A percentile compares a stretch with the other conserved stretches of the same genome.
Conservation (phyloP, 2,113 vertebrate species). For the Gasterosteus nipponicus region DNA sequence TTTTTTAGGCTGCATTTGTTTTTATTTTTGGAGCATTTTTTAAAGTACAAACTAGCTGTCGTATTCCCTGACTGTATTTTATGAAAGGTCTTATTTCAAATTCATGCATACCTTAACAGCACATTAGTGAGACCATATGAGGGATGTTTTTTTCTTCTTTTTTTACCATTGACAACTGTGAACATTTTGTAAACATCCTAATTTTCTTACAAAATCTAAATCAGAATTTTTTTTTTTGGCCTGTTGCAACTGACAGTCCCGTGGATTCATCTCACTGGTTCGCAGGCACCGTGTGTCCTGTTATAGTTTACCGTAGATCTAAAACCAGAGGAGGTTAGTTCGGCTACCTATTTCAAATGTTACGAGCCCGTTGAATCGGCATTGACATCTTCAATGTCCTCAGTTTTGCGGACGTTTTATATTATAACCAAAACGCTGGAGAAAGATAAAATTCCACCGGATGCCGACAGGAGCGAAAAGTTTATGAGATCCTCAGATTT, state of each 20-base stretch:
- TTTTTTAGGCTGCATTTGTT: constrained; percentile 3
- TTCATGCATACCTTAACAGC: background rate
- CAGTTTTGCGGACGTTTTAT: background rate
- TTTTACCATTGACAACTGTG: background rate
- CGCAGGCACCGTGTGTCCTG: too few species aligned
- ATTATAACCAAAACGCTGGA: background rate
- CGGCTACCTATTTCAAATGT: background rate
- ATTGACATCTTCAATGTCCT: too few species aligned
- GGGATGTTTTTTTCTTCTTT: background rate
- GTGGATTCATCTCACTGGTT: background rate
- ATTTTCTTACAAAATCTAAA: background rate
- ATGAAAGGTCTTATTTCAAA: background rate
- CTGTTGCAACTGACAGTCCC: background rate
- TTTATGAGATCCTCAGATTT: background rate
- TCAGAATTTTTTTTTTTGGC: background rate
- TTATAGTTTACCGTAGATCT: background rate
- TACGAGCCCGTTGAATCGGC: background rate
- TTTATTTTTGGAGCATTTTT: background rate
- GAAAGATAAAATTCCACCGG: background rate
- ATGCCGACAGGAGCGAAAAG: background rate
- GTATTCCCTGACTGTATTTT: background rate
- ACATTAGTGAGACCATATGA: background rate
- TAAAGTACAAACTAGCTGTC: background rate
- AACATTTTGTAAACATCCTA: background rate
- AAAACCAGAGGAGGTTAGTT: background rate